A percentile compares a stretch with the other conserved stretches of the same genome.
Evolutionary conservation across 2,888 invertebrate species (phyloP).

Genomic region (Lithophane leautieri): DNA sequence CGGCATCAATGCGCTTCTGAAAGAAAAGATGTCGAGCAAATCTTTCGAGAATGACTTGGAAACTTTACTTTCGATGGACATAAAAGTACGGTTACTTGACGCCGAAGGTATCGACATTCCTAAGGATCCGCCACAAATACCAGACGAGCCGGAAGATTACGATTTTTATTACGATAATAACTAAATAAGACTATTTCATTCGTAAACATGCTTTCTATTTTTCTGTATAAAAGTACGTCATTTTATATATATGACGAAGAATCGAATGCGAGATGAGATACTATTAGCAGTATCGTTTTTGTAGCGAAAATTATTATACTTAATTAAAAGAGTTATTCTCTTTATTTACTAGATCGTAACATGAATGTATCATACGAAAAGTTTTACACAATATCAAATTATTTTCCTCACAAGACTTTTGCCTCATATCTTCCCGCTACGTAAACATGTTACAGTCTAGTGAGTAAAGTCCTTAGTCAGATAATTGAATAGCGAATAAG

Average conservation of each 20-base stretch:
- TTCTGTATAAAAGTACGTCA: slow-evolving; percentile 28
- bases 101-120: slow-evolving; percentile 98
- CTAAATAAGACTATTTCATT: slow-evolving; percentile 73
- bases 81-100: slow-evolving; percentile 97
- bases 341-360: slow-evolving; percentile 39
- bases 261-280: slow-evolving; percentile 20
- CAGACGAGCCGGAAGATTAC: slow-evolving; percentile 97
- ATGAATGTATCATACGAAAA: slow-evolving; percentile 12
- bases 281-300: slow-evolving; percentile 9
- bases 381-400: not conserved
- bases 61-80: slow-evolving; percentile 98
- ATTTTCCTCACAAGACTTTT: slow-evolving; percentile 8
- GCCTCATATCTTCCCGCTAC: slow-evolving; percentile 2
- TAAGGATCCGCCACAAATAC: slow-evolving; percentile 97
- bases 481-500: slow-evolving; percentile 43
- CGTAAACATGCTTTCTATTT: slow-evolving; percentile 46
- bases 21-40: slow-evolving; percentile 96
- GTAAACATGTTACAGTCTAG: slow-evolving; percentile 15
- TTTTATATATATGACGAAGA: slow-evolving; percentile 34
- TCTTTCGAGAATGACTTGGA: slow-evolving; percentile 97
- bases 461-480: slow-evolving; percentile 32
- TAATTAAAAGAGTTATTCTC: slow-evolving; percentile 28
- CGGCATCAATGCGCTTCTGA: slow-evolving; percentile 97
- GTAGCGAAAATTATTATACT: slow-evolving; percentile 49
- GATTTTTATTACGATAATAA: slow-evolving; percentile 95